These are phyloP conservation scores for Masnerella sp. DNA, from an alignment of 2,888 invertebrate species.

Conservation along the genomic window DNA sequence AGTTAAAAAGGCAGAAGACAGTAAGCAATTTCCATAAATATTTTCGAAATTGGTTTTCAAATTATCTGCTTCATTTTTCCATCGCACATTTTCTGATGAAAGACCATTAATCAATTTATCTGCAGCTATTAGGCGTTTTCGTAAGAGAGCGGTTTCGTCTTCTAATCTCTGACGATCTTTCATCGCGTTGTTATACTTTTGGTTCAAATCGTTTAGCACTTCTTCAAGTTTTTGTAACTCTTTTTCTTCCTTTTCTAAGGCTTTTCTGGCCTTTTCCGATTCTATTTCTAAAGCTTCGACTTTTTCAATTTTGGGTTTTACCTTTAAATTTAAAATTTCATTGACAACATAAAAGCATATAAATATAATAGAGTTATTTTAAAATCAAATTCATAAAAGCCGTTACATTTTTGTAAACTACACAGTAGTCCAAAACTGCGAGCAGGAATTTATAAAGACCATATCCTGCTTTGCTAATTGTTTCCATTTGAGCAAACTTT, in stretches of 20 bases:
- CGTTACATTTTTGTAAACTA: slow-evolving; percentile 90
- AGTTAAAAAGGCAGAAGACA: slow-evolving; percentile 89
- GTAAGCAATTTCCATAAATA: slow-evolving; percentile 90
- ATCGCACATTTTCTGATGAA: slow-evolving; percentile 89
- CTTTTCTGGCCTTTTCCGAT: slow-evolving; percentile 78
- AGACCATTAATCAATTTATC: slow-evolving; percentile 89
- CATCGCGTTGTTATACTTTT: slow-evolving; percentile 88
- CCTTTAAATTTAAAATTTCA: slow-evolving; percentile 62
- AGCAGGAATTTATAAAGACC: slow-evolving; percentile 91
- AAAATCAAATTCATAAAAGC: too few species aligned
- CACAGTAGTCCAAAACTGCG: slow-evolving; percentile 93
- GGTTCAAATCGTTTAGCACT: slow-evolving; percentile 84
- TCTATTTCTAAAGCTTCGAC: slow-evolving; percentile 88
- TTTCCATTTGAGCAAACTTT: slow-evolving; percentile 89
- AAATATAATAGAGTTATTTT: slow-evolving; percentile 57
- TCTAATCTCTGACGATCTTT: slow-evolving; percentile 83
- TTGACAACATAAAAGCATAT: not conserved
- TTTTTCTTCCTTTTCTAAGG: slow-evolving; percentile 84
- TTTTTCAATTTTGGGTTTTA: slow-evolving; percentile 90
- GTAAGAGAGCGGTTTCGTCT: slow-evolving; percentile 90
- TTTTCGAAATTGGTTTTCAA: slow-evolving; percentile 85
- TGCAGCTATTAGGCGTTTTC: slow-evolving; percentile 88
- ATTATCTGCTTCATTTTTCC: slow-evolving; percentile 87
- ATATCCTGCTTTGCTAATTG: slow-evolving; percentile 90
- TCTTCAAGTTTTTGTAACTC: slow-evolving; percentile 82